Evolutionary conservation across 2,888 invertebrate species (phyloP), one percentile per base, ranked within the genome.

Genomic region (Brachyptera risi): DNA sequence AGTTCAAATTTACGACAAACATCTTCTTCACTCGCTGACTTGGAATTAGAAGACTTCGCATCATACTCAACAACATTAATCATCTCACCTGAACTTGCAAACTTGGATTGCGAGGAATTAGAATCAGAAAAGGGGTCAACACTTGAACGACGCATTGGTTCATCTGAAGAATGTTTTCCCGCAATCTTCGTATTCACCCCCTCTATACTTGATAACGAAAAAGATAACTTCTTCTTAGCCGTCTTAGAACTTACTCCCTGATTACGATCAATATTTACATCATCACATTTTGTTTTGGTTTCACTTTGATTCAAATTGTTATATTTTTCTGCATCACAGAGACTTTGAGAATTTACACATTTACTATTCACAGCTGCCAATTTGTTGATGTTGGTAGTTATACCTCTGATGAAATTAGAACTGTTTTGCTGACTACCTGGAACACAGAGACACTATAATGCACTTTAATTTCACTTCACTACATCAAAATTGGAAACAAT

Each of bases 221-320:
- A 54, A 13, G 54, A 31, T 23, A 54, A 37, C 37, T 54, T 54
- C 23, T 54, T 54, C 13, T 23, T 35, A 21, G 54, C 54, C 19
- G 37, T 54, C 37, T 54, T 54, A 13, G 11, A 37, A 7, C 31
- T 11, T 31, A 31, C 5, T 31, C 31, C 31, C 31, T 31, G 31
- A 31, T 31, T 31, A 7, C 7, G 31, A 7, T 5, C 5, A 31
- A 31, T 31, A 31, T 31, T 31, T 31, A 11, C 31, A n/a, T n/a
- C n/a, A n/a, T n/a, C n/a, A n/a, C n/a, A n/a, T n/a, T n/a, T n/a
- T n/a, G n/a, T n/a, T n/a, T n/a, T n/a, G n/a, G n/a, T n/a, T n/a
- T n/a, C n/a, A n/a, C n/a, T n/a, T n/a, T n/a, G n/a, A n/a, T n/a
- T n/a, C n/a, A n/a, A n/a, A n/a, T n/a, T n/a, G n/a, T n/a, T n/a